phyloP scores from a whole-genome alignment of 1,140 invertebrate species.

The Cotesia typhae region DNA sequence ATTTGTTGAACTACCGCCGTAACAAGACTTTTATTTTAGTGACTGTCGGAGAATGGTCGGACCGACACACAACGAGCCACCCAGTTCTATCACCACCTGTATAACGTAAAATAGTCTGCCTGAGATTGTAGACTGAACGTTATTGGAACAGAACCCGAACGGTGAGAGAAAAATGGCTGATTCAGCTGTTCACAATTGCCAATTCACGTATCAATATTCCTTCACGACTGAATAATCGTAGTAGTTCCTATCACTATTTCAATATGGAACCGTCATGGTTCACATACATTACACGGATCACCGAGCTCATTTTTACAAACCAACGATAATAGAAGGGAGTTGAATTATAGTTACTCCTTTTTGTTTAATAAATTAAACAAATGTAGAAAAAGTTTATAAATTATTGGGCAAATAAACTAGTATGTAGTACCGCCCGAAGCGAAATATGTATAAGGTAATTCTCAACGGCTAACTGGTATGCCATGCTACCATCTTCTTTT shows the following conservation, averaged over 20 bases:
- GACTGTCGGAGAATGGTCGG: no score
- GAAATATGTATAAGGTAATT: conserved; percentile 29
- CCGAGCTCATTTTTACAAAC: background rate
- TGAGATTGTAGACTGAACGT: no score
- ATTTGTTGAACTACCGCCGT: no score
- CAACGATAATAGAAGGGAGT: no score
- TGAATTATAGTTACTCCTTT: no score
- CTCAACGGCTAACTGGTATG: conserved; percentile 6
- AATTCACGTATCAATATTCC: conserved; percentile 32
- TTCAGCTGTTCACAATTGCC: conserved; percentile 10
- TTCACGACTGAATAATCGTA: background rate
- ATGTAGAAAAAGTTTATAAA: background rate
- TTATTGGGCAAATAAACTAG: background rate
- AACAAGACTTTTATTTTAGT: no score
- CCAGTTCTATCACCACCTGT: no score
- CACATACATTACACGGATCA: background rate
- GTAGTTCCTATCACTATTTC: conserved; percentile 18
- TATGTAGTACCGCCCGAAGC: background rate
- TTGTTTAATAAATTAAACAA: background rate
- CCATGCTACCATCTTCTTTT: no score
- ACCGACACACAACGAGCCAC: no score
- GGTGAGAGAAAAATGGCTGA: conserved; percentile 11
- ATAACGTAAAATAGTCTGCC: no score
- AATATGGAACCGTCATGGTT: conserved; percentile 25
- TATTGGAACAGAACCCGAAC: no score